Percentiles rank a stretch among this genome's conserved stretches.
phyloP scores from a whole-genome alignment of 30 jellyfish, hydroid and myxozoan genomes.

The Rhopilema esculentum region DNA sequence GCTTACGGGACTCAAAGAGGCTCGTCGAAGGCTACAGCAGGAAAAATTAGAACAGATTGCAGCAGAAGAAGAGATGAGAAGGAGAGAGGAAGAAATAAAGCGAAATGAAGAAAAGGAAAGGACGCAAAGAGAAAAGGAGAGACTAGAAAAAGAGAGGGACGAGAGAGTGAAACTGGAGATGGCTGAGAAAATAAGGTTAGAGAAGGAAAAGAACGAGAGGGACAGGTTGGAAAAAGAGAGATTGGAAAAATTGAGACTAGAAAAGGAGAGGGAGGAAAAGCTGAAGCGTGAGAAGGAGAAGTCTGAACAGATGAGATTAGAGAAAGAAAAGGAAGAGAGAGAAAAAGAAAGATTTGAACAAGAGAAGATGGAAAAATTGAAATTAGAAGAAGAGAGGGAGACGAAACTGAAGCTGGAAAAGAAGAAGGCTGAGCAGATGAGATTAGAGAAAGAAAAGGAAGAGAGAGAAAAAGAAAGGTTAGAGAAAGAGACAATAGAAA shows the following conservation, averaged over 20 bases:
- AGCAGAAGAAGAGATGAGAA: constrained; percentile 13
- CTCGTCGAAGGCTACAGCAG: constrained; percentile 26
- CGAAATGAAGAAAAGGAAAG: neutral
- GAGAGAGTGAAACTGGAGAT: neutral
- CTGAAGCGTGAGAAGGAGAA: constrained; percentile 17
- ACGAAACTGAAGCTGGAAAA: constrained; percentile 10
- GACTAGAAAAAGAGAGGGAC: neutral
- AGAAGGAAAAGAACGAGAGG: constrained; percentile 17
- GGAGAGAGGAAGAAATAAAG: neutral
- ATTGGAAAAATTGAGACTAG: neutral
- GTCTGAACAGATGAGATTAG: neutral
- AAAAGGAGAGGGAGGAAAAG: neutral
- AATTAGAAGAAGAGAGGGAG: constrained; percentile 25
- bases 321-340: constrained; percentile 26
- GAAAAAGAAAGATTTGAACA: constrained; percentile 24
- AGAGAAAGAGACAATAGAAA: constrained; percentile 20
- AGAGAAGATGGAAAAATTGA: constrained; percentile 35
- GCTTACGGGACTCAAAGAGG: constrained; percentile 7
- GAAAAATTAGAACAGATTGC: constrained; percentile 30
- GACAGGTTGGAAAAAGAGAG: constrained; percentile 34
- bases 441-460: constrained; percentile 14
- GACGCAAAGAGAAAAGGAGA: constrained; percentile 14
- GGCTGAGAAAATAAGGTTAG: neutral
- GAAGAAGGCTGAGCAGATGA: neutral
- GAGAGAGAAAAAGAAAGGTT: constrained; percentile 13